These are phyloP conservation scores for Dromococcyx pavoninus DNA, from an alignment of 2,797 vertebrate genomes.

Conservation along the genomic window DNA sequence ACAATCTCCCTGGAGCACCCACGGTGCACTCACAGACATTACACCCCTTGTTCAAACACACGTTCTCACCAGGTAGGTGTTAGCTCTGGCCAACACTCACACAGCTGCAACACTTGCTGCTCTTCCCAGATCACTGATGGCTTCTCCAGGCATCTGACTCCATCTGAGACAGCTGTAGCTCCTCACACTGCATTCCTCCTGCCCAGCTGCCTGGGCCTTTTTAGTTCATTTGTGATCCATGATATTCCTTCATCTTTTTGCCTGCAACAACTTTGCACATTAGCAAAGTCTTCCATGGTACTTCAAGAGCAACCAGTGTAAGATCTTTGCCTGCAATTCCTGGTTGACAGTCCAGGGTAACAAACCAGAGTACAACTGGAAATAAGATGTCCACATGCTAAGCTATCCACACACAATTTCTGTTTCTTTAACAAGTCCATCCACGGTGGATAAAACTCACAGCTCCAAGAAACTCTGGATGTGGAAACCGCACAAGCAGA, in stretches of 20 bases:
- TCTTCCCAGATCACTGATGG: background rate
- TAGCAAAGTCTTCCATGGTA: background rate
- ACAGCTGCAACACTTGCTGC: rapidly evolving
- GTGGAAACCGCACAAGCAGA: background rate
- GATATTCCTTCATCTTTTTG: background rate
- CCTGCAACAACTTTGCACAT: background rate
- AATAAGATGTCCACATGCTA: background rate
- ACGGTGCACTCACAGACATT: background rate
- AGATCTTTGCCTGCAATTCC: background rate
- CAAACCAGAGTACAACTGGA: background rate
- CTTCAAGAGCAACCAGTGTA: background rate
- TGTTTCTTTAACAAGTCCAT: background rate
- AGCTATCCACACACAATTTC: background rate
- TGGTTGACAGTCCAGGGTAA: background rate
- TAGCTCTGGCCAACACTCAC: too few species aligned
- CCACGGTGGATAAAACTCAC: background rate
- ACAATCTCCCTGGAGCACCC: background rate
- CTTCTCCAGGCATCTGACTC: background rate
- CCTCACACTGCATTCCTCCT: background rate
- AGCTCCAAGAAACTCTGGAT: background rate
- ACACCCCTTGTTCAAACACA: background rate
- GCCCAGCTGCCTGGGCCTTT: background rate
- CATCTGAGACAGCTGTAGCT: background rate
- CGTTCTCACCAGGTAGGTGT: rapidly evolving
- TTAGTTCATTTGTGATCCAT: background rate